Conservation (phyloP, 2,888 invertebrate genomes). For the Latrodectus elegans region DNA sequence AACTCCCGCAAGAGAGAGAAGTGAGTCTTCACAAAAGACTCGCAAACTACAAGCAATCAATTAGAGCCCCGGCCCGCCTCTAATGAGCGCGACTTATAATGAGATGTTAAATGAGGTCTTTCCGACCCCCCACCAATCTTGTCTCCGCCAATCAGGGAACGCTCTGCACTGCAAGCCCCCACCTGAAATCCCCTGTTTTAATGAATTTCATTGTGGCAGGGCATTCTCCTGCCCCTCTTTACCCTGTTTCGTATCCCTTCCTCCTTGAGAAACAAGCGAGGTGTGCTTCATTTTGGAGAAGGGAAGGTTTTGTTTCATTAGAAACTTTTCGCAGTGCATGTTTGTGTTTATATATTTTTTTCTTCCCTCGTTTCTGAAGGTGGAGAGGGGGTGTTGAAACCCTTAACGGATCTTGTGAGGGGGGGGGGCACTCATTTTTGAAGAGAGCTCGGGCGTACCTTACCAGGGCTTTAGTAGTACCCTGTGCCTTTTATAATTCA, state of each 20-base stretch:
- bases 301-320: slow-evolving; percentile 67
- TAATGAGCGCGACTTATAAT: slow-evolving; percentile 67
- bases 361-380: slow-evolving; percentile 10
- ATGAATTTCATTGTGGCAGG: slow-evolving; percentile 68
- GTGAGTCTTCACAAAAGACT: slow-evolving; percentile 56
- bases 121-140: slow-evolving; percentile 33
- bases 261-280: slow-evolving; percentile 61
- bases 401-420: slow-evolving; percentile 26
- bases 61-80: slow-evolving; percentile 60
- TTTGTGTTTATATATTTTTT: slow-evolving; percentile 12
- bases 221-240: not conserved
- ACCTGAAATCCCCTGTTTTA: slow-evolving; percentile 42
- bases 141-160: slow-evolving; percentile 62
- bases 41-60: slow-evolving; percentile 63
- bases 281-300: slow-evolving; percentile 47
- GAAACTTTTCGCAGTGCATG: slow-evolving; percentile 51
- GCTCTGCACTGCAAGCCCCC: slow-evolving; percentile 14
- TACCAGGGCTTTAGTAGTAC: slow-evolving; percentile 18
- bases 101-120: slow-evolving; percentile 69
- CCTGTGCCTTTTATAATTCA: slow-evolving; percentile 59
- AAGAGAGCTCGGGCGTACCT: not conserved
- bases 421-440: slow-evolving; percentile 8
- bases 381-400: slow-evolving; percentile 6
- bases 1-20: slow-evolving; percentile 7
- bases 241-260: slow-evolving; percentile 4